phyloP scores from a whole-genome alignment of 2,888 invertebrate species.

The Nezara viridula region DNA sequence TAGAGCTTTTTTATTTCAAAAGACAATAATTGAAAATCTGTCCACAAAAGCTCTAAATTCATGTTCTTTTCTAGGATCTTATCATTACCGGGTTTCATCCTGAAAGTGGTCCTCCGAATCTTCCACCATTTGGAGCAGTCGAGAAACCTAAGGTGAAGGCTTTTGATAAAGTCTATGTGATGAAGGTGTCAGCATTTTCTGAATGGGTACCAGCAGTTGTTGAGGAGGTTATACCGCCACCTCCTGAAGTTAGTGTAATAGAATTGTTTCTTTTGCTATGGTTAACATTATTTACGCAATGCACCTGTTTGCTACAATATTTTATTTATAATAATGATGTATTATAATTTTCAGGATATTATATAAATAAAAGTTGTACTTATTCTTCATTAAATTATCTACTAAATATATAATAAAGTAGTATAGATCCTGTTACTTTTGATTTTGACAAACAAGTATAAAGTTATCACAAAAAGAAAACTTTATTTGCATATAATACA shows the following conservation, averaged over 20 bases:
- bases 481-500: too few relatives aligned
- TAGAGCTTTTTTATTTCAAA: background rate
- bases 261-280: too few relatives aligned
- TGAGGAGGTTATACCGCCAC: conserved; percentile 68
- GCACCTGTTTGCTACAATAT: too few relatives aligned
- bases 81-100: conserved; percentile 61
- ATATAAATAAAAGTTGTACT: too few relatives aligned
- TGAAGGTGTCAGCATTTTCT: conserved; percentile 69
- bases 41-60: background rate
- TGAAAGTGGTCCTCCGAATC: conserved; percentile 68
- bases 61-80: conserved; percentile 15
- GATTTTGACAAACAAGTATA: too few relatives aligned
- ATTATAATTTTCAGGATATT: too few relatives aligned
- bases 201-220: conserved; percentile 75
- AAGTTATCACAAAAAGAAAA: too few relatives aligned
- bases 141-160: conserved; percentile 71
- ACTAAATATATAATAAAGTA: too few relatives aligned
- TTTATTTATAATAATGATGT: too few relatives aligned
- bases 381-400: too few relatives aligned
- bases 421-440: too few relatives aligned
- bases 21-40: background rate
- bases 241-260: conserved; percentile 23
- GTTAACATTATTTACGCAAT: too few relatives aligned
- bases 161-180: conserved; percentile 75
- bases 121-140: conserved; percentile 74